Evolutionary conservation across 2,888 invertebrate genomes (phyloP), one percentile per base, ranked within the genome.

Genomic region (Eudemis profundana): DNA sequence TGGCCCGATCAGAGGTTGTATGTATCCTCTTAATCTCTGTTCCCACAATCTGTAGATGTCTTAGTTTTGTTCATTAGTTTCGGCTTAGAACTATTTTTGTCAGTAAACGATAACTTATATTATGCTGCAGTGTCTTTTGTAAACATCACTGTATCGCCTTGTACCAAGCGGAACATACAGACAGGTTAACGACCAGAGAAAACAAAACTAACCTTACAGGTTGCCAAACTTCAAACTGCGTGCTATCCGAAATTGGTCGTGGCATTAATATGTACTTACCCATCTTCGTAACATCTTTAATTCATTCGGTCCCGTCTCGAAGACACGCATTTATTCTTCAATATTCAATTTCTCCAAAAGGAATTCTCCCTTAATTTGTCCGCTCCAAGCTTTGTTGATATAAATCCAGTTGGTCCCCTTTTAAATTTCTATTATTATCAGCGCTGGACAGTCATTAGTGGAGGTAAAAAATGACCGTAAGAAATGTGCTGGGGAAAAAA

Each of bases 391-490:
- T 64, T 57, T 51, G 57, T 64, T 64, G 64, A 59, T 64, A 59
- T 59, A 64, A 59, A 64, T 64, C 50, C 64, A 64, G 57, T 64
- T 64, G 50, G 64, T 57, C 57, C 50, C 57, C 21, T 59, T 59
- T 64, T 59, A 64, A 64, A 64, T 51, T 64, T 64, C 64, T 64
- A 64, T 59, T 50, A 64, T 64, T 64, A 64, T 64, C 57, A 59
- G 68, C 60, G 66, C 56, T 44, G 69, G 66, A 57, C 49, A 62
- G 73, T 74, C 74, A 77, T 78, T 76, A 76, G 72, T 63, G 50
- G 66, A 56, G 59, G 62, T 69, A 71, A 73, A 72, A 74, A 72
- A 69, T 53, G 40, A 42, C 40, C 53, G 51, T 47, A 62, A 67
- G 53, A 64, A 67, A 67, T 64, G 59, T 17, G 40, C 7, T 36